Evolutionary conservation across 2,113 vertebrate species (phyloP).

Genomic region (Myodes glareolus): DNA sequence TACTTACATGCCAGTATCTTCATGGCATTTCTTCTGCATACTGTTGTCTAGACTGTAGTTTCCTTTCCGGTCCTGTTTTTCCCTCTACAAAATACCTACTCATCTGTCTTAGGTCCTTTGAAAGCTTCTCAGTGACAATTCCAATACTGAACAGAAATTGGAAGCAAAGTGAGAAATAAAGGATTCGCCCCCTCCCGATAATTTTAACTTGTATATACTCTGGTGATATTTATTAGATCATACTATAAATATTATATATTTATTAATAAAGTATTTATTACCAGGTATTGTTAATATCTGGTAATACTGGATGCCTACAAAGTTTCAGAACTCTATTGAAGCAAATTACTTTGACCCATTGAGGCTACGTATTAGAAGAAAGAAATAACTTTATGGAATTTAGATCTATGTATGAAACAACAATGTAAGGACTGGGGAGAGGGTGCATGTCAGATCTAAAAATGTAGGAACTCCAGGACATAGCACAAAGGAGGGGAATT

Average conservation of each 20-base stretch:
- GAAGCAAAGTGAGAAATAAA: background rate
- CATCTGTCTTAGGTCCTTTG: background rate
- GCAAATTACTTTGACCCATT: background rate
- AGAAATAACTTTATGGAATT: background rate
- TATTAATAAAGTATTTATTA: too few relatives aligned
- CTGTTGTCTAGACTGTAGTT: too few relatives aligned
- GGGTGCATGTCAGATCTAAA: background rate
- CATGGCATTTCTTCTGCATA: background rate
- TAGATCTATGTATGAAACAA: background rate
- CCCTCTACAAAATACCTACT: background rate
- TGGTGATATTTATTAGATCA: background rate
- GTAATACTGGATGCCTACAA: background rate
- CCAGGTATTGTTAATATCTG: too few relatives aligned
- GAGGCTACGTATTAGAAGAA: background rate
- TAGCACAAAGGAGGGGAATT: background rate
- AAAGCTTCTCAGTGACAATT: background rate
- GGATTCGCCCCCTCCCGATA: background rate
- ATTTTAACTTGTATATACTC: background rate
- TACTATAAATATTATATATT: too few relatives aligned
- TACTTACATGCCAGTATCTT: accelerated
- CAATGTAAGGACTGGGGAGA: background rate
- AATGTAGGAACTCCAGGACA: background rate
- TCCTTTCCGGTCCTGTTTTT: background rate
- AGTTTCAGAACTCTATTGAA: background rate
- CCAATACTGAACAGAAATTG: background rate